These are phyloP conservation scores for Aphelenchoides avenae DNA, from an alignment of 1,140 invertebrate species.

Conservation along the genomic window DNA sequence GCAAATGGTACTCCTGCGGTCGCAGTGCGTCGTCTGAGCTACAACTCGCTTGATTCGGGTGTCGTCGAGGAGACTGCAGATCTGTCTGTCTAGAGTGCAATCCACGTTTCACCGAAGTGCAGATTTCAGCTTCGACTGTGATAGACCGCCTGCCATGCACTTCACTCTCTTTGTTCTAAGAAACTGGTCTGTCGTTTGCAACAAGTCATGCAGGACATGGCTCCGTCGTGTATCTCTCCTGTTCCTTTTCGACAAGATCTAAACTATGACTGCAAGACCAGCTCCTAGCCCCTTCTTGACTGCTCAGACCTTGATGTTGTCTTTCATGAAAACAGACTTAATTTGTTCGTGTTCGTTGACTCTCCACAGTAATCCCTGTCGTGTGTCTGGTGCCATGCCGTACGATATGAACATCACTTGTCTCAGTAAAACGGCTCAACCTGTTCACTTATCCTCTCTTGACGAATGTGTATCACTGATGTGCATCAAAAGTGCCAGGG, in stretches of 20 bases:
- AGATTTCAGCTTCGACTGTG: not conserved
- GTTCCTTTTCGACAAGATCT: conserved; percentile 17
- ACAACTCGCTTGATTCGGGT: conserved; percentile 42
- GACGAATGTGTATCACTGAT: no score
- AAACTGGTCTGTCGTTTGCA: not conserved
- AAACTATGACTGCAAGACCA: no score
- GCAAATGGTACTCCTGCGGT: conserved; percentile 2
- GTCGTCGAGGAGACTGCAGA: conserved; percentile 38
- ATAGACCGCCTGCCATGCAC: not conserved
- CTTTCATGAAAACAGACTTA: no score
- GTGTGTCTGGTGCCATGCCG: no score
- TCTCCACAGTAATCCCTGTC: no score
- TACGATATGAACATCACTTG: no score
- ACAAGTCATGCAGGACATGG: not conserved
- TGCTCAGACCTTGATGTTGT: no score
- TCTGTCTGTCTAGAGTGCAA: conserved; percentile 4
- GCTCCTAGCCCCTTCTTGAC: no score
- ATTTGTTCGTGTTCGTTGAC: no score
- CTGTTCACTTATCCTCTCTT: no score
- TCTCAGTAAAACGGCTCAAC: no score
- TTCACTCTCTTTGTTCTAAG: not conserved
- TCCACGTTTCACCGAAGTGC: not conserved
- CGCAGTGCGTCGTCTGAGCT: conserved; percentile 28
- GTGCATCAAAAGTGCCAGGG: no score
- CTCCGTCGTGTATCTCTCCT: conserved; percentile 4